These are phyloP conservation scores for Netelia fuscicornis DNA, from an alignment of 2,888 invertebrate species.

Conservation along the genomic window DNA sequence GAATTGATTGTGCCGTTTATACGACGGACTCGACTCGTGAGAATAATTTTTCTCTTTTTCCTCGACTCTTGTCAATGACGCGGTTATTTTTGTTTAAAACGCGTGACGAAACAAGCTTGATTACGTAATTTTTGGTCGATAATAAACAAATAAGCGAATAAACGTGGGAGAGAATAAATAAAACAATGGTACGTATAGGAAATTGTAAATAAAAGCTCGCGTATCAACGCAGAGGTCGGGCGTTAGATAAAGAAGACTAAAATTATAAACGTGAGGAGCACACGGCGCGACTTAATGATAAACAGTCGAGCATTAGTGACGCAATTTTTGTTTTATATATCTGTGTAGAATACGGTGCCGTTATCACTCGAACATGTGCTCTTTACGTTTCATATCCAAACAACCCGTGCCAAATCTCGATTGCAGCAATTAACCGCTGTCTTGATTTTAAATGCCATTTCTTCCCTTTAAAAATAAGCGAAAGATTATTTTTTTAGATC, in stretches of 20 bases:
- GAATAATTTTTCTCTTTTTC: constrained; percentile 2
- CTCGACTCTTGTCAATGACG: constrained; percentile 16
- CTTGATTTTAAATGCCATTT: no score
- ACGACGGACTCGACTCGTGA: constrained; percentile 5
- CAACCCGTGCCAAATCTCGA: no score
- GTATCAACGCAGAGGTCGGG: constrained; percentile 25
- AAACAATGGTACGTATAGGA: neutral
- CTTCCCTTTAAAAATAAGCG: no score
- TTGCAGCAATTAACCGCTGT: no score
- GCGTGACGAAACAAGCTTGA: neutral
- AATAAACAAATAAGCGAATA: neutral
- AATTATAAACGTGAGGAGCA: constrained; percentile 47
- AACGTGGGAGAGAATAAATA: neutral
- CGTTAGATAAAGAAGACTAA: constrained; percentile 50
- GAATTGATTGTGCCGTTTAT: constrained; percentile 27
- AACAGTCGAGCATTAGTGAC: constrained; percentile 56
- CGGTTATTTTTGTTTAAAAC: constrained; percentile 6
- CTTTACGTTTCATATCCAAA: constrained; percentile 8
- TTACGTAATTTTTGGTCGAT: neutral
- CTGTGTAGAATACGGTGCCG: constrained; percentile 25
- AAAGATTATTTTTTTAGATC: no score
- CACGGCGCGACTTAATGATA: constrained; percentile 58
- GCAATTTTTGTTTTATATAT: constrained; percentile 42
- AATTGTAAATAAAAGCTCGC: constrained; percentile 13
- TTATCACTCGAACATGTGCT: constrained; percentile 52